These are phyloP conservation scores for Podabrus alpinus DNA, from an alignment of 2,888 invertebrate species.

Conservation along the genomic window DNA sequence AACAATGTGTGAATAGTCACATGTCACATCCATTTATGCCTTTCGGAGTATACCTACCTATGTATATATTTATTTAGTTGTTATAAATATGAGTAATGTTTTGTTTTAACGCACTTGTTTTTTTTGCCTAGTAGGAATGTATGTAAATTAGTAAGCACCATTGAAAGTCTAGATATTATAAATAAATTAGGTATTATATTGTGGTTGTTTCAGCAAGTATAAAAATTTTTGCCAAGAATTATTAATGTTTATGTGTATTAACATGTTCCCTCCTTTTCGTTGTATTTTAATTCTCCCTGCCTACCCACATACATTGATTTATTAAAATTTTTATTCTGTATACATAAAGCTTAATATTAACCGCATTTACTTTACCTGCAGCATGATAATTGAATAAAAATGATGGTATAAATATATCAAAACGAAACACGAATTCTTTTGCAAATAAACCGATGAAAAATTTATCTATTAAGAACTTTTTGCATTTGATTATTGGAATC, in stretches of 20 bases:
- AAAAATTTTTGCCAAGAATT: conserved; percentile 16
- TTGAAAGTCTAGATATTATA: not conserved
- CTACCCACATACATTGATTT: conserved; percentile 20
- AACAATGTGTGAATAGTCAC: no score
- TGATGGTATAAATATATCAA: conserved; percentile 3
- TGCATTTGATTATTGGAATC: not conserved
- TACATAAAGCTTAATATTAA: conserved; percentile 11
- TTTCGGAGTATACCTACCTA: not conserved
- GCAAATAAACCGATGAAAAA: not conserved
- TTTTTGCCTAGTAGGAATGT: not conserved
- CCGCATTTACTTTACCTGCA: conserved; percentile 17
- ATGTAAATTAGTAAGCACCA: not conserved
- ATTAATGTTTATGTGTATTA: conserved; percentile 25
- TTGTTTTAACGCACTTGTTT: not conserved
- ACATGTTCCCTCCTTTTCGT: conserved; percentile 20
- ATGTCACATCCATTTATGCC: no score
- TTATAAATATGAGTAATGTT: not conserved
- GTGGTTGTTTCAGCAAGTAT: not conserved
- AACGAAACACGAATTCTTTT: not conserved
- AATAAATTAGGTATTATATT: not conserved
- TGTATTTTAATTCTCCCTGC: conserved; percentile 18
- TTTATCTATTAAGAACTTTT: not conserved
- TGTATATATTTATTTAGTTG: not conserved
- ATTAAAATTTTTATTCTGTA: conserved; percentile 22
- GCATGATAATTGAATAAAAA: conserved; percentile 18